phyloP scores from a whole-genome alignment of 2,797 vertebrate genomes.

The Sebastes nivosus region DNA sequence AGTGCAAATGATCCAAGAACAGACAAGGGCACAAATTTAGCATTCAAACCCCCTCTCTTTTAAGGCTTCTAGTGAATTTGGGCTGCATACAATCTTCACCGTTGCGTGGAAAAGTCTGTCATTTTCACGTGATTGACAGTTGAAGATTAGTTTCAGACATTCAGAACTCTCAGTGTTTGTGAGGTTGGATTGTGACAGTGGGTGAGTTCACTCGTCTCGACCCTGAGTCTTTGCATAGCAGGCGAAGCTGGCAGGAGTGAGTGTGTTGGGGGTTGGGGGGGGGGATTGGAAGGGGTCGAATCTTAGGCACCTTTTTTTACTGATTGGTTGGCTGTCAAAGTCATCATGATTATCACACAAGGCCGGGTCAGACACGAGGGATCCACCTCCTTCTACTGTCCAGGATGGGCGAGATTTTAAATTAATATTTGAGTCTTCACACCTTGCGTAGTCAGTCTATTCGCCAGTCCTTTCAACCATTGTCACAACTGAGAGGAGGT shows the following conservation, averaged over 20 bases:
- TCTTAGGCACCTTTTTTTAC: slow-evolving; percentile 79
- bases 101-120: slow-evolving; percentile 61
- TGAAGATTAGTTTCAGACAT: slow-evolving; percentile 75
- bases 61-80: slow-evolving; percentile 87
- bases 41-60: slow-evolving; percentile 71
- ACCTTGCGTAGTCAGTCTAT: slow-evolving; percentile 44
- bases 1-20: slow-evolving; percentile 83
- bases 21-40: slow-evolving; percentile 76
- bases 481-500: slow-evolving; percentile 61
- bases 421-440: slow-evolving; percentile 58
- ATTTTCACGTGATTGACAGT: slow-evolving; percentile 71
- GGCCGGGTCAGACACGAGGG: slow-evolving; percentile 61
- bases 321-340: slow-evolving; percentile 81
- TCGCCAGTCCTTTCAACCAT: slow-evolving; percentile 37
- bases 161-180: slow-evolving; percentile 69
- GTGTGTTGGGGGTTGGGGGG: not conserved
- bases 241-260: slow-evolving; percentile 79
- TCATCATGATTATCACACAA: slow-evolving; percentile 81
- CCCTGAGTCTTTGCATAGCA: slow-evolving; percentile 84
- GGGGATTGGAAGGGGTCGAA: slow-evolving; percentile 51
- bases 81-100: slow-evolving; percentile 83
- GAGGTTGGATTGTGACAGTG: slow-evolving; percentile 68
- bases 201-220: slow-evolving; percentile 67
- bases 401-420: slow-evolving; percentile 60
- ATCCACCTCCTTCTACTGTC: slow-evolving; percentile 61